Base-by-base conservation (phyloP, 2,797 vertebrate species). In the Platyrinchus mystaceus region DNA sequence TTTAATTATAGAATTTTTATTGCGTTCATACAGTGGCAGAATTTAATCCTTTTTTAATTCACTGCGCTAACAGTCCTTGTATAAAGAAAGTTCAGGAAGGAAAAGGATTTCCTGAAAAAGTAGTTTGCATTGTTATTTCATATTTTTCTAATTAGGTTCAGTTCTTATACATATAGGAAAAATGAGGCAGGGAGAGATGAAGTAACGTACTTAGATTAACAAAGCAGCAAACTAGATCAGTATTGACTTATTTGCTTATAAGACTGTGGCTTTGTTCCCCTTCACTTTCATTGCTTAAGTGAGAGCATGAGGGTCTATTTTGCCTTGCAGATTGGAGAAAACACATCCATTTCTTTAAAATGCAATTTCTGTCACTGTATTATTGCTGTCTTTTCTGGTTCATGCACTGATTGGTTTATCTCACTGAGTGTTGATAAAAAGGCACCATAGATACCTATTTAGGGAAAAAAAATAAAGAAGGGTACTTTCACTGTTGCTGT, bases 321-420 rank as follows among this genome's bases (percentile, higher is more conserved):
- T 93, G 62, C 60, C 49, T 94, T 90, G 34, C 60, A 93, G 87
- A 64, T 88, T 80, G 89, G 26, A 77, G 76, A 83, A 67, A 77
- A 89, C 14, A 43, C 24, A 76, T 34, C 10, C 9, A 43, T 71
- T 88, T 84, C 37, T 34, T 91, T 77, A 81, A 86, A 78, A 90
- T 41, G 15, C 6, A 86, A 21, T 81, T 90, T 91, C 53, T 90
- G 32, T n/a, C 46, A 36, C 49, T 69, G 43, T 50, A 62, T 28
- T 77, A 37, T 52, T 36, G 17, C 55, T 88, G 22, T 81, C 46
- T 52, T 66, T 95, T 80, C 67, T 58, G 18, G 30, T 71, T 88
- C 83, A 75, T 52, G 58, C n/a, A 71, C 66, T 81, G 60, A 63
- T 85, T 78, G 53, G 34, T 87, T 95, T 90, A 77, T 66, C 50